These are phyloP conservation scores for Drosophila mayri DNA, from an alignment of 1,140 invertebrate species.

Conservation along the genomic window DNA sequence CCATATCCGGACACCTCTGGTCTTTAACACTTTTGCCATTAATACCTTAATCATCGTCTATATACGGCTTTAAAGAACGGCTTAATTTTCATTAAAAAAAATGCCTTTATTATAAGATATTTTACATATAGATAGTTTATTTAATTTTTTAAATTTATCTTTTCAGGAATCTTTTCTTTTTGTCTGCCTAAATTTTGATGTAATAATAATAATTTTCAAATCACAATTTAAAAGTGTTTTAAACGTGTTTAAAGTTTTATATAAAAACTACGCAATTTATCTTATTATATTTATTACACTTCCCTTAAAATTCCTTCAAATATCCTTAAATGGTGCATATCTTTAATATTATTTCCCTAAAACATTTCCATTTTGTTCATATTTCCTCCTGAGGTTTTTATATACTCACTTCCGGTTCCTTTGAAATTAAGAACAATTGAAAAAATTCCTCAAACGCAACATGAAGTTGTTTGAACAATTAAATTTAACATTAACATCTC, in stretches of 20 bases:
- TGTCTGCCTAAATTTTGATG: not conserved
- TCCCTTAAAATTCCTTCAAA: not conserved
- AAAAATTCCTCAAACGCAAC: constrained; percentile 24
- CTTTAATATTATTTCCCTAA: not conserved
- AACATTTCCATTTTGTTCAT: not conserved
- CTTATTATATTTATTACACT: too few species aligned
- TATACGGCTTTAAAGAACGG: not conserved
- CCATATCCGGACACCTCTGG: constrained; percentile 24
- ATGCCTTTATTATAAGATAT: not conserved
- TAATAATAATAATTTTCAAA: not conserved
- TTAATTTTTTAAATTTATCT: too few species aligned
- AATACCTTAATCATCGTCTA: not conserved
- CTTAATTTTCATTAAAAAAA: too few species aligned
- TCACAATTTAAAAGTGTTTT: too few species aligned
- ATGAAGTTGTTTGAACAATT: constrained; percentile 16
- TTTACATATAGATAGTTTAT: too few species aligned
- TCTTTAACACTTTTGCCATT: constrained; percentile 10
- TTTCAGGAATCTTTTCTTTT: not conserved
- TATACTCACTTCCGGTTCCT: too few species aligned
- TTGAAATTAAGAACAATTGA: constrained; percentile 10
- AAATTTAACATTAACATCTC: constrained; percentile 24
- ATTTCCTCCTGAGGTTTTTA: not conserved
- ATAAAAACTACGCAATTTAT: too few species aligned
- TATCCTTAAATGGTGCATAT: not conserved
- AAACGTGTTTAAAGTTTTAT: too few species aligned